Conservation (phyloP, 2,797 vertebrate species). For the Falco biarmicus region DNA sequence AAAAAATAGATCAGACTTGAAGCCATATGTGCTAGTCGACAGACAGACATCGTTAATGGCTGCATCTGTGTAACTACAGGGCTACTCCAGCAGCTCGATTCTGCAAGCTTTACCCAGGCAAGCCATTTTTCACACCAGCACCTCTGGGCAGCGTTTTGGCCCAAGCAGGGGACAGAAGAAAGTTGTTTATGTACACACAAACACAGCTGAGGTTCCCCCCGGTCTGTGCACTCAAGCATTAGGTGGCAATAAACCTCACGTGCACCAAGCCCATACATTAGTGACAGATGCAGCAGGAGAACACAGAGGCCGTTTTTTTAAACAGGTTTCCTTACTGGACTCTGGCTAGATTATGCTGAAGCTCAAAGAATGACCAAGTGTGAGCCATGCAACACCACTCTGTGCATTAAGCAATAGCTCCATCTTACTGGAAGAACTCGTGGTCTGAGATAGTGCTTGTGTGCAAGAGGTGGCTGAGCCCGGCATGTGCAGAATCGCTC, state of each 20-base stretch:
- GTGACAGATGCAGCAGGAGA: not conserved
- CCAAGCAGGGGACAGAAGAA: not conserved
- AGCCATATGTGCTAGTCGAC: not conserved
- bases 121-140: not conserved
- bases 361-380: not conserved
- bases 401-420: not conserved
- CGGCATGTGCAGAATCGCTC: conserved; percentile 81
- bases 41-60: not conserved
- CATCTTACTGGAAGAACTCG: conserved; percentile 89
- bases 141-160: not conserved
- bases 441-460: conserved; percentile 82
- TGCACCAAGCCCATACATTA: not conserved
- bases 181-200: not conserved
- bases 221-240: not conserved
- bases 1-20: not conserved
- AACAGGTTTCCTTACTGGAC: not conserved
- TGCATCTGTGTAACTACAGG: not conserved
- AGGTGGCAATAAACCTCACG: not conserved
- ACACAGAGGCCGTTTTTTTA: not conserved
- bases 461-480: conserved; percentile 86
- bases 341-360: not conserved
- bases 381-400: not conserved
- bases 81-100: not conserved
- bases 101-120: not conserved
- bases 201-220: not conserved